Base-by-base conservation (phyloP, 2,888 invertebrate genomes). In the Acrobasis suavella region DNA sequence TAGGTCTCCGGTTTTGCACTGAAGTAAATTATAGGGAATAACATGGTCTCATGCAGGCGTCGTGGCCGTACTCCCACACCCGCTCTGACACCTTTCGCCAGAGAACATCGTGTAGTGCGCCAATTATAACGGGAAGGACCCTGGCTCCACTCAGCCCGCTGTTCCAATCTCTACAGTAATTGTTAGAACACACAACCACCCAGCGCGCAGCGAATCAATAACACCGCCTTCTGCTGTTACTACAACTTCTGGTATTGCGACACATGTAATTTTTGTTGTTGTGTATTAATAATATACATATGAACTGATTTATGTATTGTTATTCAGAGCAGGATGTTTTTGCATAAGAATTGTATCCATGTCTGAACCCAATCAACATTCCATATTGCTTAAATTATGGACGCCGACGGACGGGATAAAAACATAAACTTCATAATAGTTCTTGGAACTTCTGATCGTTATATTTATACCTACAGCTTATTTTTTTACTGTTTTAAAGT, bases 41-140 rank as follows among this genome's bases (percentile, higher is more conserved):
- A 72, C 69, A 76, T 77, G 73, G 71, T 73, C 69, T 67, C 68
- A 67, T 32, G 73, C 69, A 74, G 72, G 72, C 71, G 65, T 46
- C 37, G 32, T 8, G 42, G 56, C 42, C 56, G 42, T 17, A 42
- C 39, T 56, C 16, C 56, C 17, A 39, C 72, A 75, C 78, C 75
- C 69, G 77, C 69, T 78, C 86, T 85, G 89, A 89, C 90, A 89
- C 89, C 85, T 86, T 79, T 73, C 73, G 73, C 79, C 73, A 72
- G 78, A 74, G 70, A 68, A 66, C 70, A 76, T 71, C 75, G 75
- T 72, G 76, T 75, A 78, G 74, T 71, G 64, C 70, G 75, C 78
- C 83, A 82, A 89, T 91, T 90, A 90, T 91, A 90, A 90, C 90
- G 90, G 90, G 81, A 85, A 77, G 69, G 72, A 75, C 72, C 77